A percentile compares a stretch with the other conserved stretches of the same genome.
These are phyloP conservation scores for Dioctria linearis DNA, from an alignment of 2,888 invertebrate genomes.

Conservation along the genomic window DNA sequence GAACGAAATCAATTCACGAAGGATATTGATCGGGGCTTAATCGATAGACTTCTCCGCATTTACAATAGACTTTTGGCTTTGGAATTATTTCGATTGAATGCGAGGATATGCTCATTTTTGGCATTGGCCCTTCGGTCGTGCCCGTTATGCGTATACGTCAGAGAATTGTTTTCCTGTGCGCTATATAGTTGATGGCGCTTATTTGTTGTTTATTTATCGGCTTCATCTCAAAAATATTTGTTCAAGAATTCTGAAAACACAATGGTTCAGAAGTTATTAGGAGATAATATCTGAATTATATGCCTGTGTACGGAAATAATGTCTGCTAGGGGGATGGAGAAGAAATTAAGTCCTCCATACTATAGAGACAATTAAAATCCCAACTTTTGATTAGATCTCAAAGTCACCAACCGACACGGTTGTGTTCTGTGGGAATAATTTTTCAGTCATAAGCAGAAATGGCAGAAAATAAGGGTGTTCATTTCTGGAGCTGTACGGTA, in stretches of 20 bases:
- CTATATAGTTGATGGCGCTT: not conserved
- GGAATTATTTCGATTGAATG: slow-evolving; percentile 32
- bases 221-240: slow-evolving; percentile 43
- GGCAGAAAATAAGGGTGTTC: slow-evolving; percentile 1
- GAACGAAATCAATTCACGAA: slow-evolving; percentile 49
- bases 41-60: slow-evolving; percentile 40
- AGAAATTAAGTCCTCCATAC: slow-evolving; percentile 26
- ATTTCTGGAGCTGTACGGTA: not conserved
- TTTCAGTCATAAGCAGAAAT: slow-evolving; percentile 42
- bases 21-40: slow-evolving; percentile 49
- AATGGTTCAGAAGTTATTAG: slow-evolving; percentile 40
- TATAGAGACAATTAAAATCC: slow-evolving; percentile 29
- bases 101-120: slow-evolving; percentile 39
- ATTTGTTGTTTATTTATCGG: slow-evolving; percentile 50
- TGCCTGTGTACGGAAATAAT: slow-evolving; percentile 5
- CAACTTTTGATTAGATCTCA: slow-evolving; percentile 46
- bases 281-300: slow-evolving; percentile 45
- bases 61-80: not conserved
- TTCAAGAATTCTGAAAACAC: slow-evolving; percentile 34
- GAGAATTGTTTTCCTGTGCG: slow-evolving; percentile 34
- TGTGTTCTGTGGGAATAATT: slow-evolving; percentile 23
- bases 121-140: not conserved
- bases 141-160: slow-evolving; percentile 9
- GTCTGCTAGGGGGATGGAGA: not conserved
- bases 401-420: not conserved